These are phyloP conservation scores for Synergus itoensis DNA, from an alignment of 2,888 invertebrate species.

Conservation along the genomic window DNA sequence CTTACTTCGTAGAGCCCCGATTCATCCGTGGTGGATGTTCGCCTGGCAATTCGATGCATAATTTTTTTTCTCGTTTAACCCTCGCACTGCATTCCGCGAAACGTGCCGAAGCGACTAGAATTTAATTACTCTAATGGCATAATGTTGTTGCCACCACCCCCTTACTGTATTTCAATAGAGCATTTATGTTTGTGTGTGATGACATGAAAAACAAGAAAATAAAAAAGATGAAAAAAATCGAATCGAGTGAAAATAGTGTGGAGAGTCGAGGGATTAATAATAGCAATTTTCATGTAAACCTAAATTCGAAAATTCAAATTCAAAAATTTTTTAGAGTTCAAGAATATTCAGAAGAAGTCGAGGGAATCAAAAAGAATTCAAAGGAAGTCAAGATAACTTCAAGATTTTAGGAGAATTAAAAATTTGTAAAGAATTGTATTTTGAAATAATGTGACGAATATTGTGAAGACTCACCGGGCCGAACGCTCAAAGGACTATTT, in stretches of 20 bases:
- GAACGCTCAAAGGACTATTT: constrained; percentile 72
- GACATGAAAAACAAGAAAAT: background rate
- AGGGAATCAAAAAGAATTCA: too few species aligned
- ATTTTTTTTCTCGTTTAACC: constrained; percentile 66
- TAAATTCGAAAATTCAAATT: too few species aligned
- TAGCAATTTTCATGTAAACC: too few species aligned
- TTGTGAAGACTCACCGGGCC: constrained; percentile 69
- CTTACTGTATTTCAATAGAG: background rate
- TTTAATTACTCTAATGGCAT: constrained; percentile 74
- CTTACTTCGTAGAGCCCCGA: constrained; percentile 62
- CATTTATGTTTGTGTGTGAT: background rate
- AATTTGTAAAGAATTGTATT: background rate
- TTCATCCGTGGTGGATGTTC: constrained; percentile 32
- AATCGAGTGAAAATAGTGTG: background rate
- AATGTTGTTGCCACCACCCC: constrained; percentile 62
- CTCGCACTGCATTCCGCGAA: constrained; percentile 60
- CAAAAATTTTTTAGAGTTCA: too few species aligned
- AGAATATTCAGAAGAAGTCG: too few species aligned
- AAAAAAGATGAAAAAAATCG: background rate
- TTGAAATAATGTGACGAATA: constrained; percentile 8
- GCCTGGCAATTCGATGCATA: constrained; percentile 52
- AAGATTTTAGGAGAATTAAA: too few species aligned
- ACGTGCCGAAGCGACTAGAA: constrained; percentile 60
- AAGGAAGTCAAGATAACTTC: too few species aligned
- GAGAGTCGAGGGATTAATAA: too few species aligned